Evolutionary conservation across 2,888 invertebrate species (phyloP).

Genomic region (Miltochrista miniata): DNA sequence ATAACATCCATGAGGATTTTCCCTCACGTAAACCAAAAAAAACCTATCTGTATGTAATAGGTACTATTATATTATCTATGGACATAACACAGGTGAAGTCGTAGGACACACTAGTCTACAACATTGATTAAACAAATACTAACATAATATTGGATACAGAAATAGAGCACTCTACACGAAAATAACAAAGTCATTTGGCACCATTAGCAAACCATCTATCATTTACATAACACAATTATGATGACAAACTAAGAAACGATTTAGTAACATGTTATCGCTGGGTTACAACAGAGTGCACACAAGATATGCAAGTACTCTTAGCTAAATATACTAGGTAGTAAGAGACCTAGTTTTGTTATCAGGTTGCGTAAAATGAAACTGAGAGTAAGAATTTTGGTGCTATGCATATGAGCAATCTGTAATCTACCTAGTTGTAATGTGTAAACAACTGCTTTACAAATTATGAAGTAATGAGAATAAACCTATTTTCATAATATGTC

Average conservation of each 20-base stretch:
- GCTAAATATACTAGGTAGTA: neutral
- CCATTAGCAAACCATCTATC: slow-evolving; percentile 1
- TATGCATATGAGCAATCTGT: neutral
- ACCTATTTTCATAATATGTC: too few species aligned
- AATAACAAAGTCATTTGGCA: slow-evolving; percentile 11
- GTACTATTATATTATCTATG: too few species aligned
- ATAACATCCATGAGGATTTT: too few species aligned
- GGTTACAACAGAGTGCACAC: slow-evolving; percentile 2
- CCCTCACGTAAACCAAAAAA: too few species aligned
- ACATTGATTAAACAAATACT: too few species aligned
- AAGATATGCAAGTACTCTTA: too few species aligned
- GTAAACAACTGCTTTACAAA: neutral
- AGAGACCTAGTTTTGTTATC: slow-evolving; percentile 7
- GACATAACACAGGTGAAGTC: too few species aligned
- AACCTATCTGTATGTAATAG: too few species aligned
- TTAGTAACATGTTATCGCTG: slow-evolving; percentile 14
- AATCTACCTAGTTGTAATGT: neutral
- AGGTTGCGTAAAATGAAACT: neutral
- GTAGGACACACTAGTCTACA: too few species aligned
- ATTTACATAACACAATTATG: slow-evolving; percentile 16
- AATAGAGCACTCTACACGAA: too few species aligned
- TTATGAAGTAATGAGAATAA: too few species aligned
- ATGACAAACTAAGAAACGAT: slow-evolving; percentile 18
- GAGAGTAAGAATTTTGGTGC: neutral
- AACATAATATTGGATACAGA: too few species aligned